A percentile compares a stretch with the other conserved stretches of the same genome.
These are phyloP conservation scores for Montipora cactus DNA, from an alignment of 64 coral and sea anemone species.

Conservation along the genomic window DNA sequence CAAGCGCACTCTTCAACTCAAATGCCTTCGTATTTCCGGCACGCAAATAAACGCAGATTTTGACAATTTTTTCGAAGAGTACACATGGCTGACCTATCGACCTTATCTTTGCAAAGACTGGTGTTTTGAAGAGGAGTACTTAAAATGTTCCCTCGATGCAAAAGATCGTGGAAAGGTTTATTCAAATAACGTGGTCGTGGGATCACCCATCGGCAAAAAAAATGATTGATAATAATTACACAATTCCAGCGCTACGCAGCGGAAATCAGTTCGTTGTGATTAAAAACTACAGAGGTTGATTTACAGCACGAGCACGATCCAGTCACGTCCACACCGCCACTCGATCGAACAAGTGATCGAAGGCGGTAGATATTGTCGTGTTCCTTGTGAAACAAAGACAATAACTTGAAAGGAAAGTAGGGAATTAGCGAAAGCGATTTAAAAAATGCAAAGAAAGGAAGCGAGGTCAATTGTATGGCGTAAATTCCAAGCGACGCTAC, in stretches of 20 bases:
- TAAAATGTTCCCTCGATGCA: conserved; percentile 26
- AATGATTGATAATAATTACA: background rate
- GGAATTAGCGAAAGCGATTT: conserved; percentile 6
- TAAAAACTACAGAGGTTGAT: conserved; percentile 84
- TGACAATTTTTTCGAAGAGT: conserved; percentile 70
- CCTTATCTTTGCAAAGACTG: conserved; percentile 67
- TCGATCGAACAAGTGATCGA: conserved; percentile 8
- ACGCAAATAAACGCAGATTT: conserved; percentile 79
- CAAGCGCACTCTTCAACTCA: conserved; percentile 35
- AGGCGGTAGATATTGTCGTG: background rate
- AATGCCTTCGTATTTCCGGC: conserved; percentile 79
- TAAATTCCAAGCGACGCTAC: background rate
- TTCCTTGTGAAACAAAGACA: conserved; percentile 10
- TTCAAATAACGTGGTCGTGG: background rate
- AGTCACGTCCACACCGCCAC: conserved; percentile 1
- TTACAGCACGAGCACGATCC: conserved; percentile 38
- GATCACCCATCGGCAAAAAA: conserved; percentile 9
- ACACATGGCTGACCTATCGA: conserved; percentile 95
- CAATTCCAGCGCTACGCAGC: conserved; percentile 41
- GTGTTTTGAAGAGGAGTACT: conserved; percentile 71
- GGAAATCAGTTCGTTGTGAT: conserved; percentile 66
- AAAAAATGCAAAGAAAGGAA: background rate
- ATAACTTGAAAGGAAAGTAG: conserved; percentile 4
- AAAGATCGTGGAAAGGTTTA: background rate
- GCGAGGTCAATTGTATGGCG: background rate